Evolutionary conservation across 2,888 invertebrate species (phyloP), one percentile per base, ranked within the genome.

Genomic region (Drosophila prolongata): DNA sequence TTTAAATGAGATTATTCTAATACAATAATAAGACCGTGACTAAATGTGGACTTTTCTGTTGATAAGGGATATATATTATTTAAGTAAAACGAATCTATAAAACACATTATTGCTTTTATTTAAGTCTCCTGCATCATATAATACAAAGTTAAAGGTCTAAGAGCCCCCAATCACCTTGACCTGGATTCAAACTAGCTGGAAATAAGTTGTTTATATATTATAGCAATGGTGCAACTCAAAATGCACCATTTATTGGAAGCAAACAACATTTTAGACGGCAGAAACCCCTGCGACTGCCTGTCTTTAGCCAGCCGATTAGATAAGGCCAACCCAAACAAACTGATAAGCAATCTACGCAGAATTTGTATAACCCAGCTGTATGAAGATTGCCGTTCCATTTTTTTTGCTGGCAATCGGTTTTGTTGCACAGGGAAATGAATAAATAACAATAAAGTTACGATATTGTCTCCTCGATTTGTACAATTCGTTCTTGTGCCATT

Each of bases 291-390:
- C 60, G 50, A 43, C 14, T 56, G 58, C 40, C 42, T 53, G 74
- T 68, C 61, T 30, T 38, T 27, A 52, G 35, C 24, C 53, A 49
- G n/a, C 14, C 53, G 85, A 87, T 86, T 77, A 86, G 88, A 87
- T 86, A 85, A 80, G 61, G 24, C 53, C 37, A 67, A 52, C 54
- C 75, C 77, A 85, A 87, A 85, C 80, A 87, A 85, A 80, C 70
- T 50, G 77, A 82, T 87, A 82, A 69, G 75, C 71, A 75, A 76
- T 69, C 62, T 82, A 74, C 87, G 85, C 77, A 79, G 77, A 79
- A 71, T 74, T 71, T 47, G 27, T 40, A 54, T 13, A 14, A 1
- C 4, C 9, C 30, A 6, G 53, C 30, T 42, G 14, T 16, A 35
- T 34, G 47, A 13, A 16, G 13, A 4, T 58, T 60, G 49, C 35